Evolutionary conservation across 2,888 invertebrate species (phyloP).

Genomic region (Formica aserva): DNA sequence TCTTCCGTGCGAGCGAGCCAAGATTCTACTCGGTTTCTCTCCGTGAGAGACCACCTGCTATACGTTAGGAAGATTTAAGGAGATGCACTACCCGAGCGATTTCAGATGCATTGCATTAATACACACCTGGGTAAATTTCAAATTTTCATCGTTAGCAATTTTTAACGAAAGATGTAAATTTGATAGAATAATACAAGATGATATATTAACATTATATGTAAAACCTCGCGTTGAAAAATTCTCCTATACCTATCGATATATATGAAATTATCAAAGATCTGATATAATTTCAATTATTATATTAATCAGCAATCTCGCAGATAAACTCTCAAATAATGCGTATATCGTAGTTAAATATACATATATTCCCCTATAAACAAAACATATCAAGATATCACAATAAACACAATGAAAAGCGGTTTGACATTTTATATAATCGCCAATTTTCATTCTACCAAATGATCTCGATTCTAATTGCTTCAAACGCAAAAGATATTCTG

Average conservation of each 20-base stretch:
- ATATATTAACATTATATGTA: not conserved
- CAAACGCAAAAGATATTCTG: not conserved
- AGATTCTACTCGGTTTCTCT: conserved; percentile 29
- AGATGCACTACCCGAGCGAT: conserved; percentile 20
- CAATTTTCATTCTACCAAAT: not conserved
- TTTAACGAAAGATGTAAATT: not conserved
- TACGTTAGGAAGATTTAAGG: conserved; percentile 39
- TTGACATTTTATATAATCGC: not conserved
- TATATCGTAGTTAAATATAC: not conserved
- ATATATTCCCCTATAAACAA: not conserved
- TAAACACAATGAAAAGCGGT: not conserved
- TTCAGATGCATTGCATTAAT: conserved; percentile 24
- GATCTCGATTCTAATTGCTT: not conserved
- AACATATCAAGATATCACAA: not conserved
- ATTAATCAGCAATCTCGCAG: not conserved
- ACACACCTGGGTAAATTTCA: conserved; percentile 10
- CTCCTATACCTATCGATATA: not conserved
- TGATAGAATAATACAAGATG: not conserved
- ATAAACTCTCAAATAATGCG: not conserved
- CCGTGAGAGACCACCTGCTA: conserved; percentile 15
- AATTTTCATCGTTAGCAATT: conserved; percentile 24
- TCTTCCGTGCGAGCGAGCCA: conserved; percentile 37
- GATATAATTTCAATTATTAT: not conserved
- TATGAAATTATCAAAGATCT: not conserved
- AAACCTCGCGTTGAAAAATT: not conserved